Evolutionary conservation across 2,113 vertebrate genomes (phyloP).

Genomic region (Rhombomys opimus): DNA sequence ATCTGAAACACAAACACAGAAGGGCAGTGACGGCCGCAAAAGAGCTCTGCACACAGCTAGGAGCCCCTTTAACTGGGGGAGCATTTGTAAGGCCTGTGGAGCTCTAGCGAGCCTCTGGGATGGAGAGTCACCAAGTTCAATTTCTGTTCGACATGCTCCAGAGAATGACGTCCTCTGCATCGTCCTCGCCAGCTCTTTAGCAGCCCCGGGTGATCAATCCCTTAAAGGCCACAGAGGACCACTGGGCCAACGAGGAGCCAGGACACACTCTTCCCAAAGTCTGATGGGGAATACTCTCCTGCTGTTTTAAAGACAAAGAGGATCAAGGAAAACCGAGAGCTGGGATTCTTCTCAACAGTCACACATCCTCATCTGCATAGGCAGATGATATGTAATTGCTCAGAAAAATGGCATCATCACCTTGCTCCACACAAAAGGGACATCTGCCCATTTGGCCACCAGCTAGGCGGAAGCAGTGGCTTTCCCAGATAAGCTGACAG

Average conservation of each 20-base stretch:
- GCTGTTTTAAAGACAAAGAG: background rate
- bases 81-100: background rate
- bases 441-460: background rate
- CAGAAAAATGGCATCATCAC: background rate
- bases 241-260: background rate
- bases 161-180: background rate
- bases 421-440: background rate
- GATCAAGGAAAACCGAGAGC: background rate
- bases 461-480: no score
- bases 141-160: background rate
- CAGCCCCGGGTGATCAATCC: background rate
- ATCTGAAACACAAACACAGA: slow-evolving; percentile 68
- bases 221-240: background rate
- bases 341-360: background rate
- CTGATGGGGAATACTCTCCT: accelerated
- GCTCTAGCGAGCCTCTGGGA: background rate
- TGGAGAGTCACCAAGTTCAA: slow-evolving; percentile 25
- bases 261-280: background rate
- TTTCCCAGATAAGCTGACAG: background rate
- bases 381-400: background rate
- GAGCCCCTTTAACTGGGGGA: slow-evolving; percentile 50
- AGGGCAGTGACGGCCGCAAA: slow-evolving; percentile 49
- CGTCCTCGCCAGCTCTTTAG: background rate
- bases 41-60: background rate
- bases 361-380: background rate